A percentile compares a stretch with the other conserved stretches of the same genome.
Conservation (phyloP, 1,140 invertebrate species). For the Lutraria rhynchaena region DNA sequence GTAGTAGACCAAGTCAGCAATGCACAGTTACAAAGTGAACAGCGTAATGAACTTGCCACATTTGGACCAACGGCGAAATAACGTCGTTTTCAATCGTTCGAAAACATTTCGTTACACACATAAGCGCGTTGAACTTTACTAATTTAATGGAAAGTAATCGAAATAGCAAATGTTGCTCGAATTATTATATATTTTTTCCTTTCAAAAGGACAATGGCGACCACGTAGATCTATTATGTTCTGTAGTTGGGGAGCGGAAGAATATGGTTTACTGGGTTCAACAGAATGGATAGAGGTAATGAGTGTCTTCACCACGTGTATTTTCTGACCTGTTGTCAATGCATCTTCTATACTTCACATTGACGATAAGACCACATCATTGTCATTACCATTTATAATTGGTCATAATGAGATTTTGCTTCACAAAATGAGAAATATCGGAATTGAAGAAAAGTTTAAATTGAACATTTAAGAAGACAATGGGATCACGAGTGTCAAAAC, state of each 20-base stretch:
- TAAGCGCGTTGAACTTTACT: not conserved
- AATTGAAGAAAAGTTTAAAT: too few species aligned
- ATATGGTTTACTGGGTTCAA: constrained; percentile 73
- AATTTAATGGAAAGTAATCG: not conserved
- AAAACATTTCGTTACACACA: not conserved
- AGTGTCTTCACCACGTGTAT: too few species aligned
- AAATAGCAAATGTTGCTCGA: not conserved
- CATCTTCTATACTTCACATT: too few species aligned
- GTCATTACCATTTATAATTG: too few species aligned
- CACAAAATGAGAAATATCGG: too few species aligned
- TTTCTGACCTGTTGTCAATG: too few species aligned
- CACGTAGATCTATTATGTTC: constrained; percentile 74
- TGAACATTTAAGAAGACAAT: too few species aligned
- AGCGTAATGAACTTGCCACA: not conserved
- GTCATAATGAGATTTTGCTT: too few species aligned
- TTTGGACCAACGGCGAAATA: not conserved
- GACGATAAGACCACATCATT: too few species aligned
- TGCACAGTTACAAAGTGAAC: not conserved
- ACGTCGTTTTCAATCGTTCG: not conserved
- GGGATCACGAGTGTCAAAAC: too few species aligned
- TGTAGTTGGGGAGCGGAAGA: constrained; percentile 79
- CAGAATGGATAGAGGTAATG: constrained; percentile 77
- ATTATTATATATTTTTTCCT: not conserved
- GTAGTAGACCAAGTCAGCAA: too few species aligned
- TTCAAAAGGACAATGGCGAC: constrained; percentile 69